phyloP scores from a whole-genome alignment of 2,113 vertebrate species.

The Petrocephalus microphthalmus region DNA sequence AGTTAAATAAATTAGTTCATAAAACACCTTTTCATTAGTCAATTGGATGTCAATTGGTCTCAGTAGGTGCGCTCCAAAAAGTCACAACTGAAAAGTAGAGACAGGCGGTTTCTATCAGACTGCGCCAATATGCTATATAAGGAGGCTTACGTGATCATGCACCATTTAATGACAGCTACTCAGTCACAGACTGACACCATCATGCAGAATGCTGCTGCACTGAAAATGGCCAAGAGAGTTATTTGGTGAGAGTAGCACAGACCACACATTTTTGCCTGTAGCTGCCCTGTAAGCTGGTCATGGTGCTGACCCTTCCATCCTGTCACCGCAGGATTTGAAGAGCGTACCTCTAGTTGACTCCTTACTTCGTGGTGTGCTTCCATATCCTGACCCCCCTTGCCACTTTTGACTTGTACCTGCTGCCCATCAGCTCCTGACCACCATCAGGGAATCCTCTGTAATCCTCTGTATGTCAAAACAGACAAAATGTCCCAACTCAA shows the following conservation, averaged over 20 bases:
- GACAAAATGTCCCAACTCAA: background rate
- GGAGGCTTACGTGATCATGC: background rate
- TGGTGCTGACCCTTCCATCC: background rate
- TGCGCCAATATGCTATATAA: background rate
- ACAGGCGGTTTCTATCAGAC: background rate
- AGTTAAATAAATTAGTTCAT: background rate
- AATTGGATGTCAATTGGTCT: background rate
- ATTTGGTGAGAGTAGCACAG: background rate
- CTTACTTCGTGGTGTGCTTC: background rate
- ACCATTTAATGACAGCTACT: background rate
- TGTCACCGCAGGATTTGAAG: background rate
- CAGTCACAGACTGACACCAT: background rate
- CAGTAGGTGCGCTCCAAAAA: background rate
- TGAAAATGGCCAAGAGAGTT: background rate
- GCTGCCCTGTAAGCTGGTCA: background rate
- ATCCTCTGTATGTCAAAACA: background rate
- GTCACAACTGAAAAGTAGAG: background rate
- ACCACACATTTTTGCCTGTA: background rate
- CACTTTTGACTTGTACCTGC: background rate
- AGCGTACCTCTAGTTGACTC: background rate
- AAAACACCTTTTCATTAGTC: background rate
- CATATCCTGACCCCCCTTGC: background rate
- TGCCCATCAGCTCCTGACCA: constrained; percentile 22
- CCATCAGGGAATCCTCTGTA: constrained; percentile 33
- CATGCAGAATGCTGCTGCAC: background rate